Evolutionary conservation across 2,888 invertebrate species (phyloP).

Genomic region (Anthrax anthrax): DNA sequence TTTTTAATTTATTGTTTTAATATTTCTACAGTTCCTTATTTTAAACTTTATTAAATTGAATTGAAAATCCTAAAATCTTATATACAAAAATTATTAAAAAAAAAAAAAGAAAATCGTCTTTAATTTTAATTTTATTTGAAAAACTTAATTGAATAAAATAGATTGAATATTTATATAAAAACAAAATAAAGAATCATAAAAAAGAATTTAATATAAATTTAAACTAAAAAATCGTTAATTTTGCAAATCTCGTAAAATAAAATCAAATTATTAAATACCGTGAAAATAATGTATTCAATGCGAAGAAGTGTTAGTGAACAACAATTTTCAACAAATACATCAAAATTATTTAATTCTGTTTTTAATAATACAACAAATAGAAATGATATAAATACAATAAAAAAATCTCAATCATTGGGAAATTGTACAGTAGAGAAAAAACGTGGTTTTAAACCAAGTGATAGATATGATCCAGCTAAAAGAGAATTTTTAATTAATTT

Average conservation of each 20-base stretch:
- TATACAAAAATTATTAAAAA: too few relatives aligned
- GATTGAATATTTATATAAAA: too few relatives aligned
- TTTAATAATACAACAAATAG: background rate
- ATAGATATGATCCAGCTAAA: conserved; percentile 63
- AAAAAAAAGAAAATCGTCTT: too few relatives aligned
- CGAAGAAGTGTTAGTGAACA: conserved; percentile 9
- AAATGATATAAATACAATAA: conserved; percentile 14
- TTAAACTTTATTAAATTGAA: too few relatives aligned
- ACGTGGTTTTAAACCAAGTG: conserved; percentile 74
- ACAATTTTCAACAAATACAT: conserved; percentile 21
- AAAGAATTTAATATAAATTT: too few relatives aligned
- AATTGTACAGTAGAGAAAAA: conserved; percentile 50
- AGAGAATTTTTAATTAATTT: conserved; percentile 64
- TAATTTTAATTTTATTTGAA: too few relatives aligned
- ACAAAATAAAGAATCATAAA: too few relatives aligned
- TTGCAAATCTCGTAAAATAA: background rate
- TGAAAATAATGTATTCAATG: conserved; percentile 9
- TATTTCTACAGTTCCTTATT: too few relatives aligned
- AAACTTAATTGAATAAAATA: too few relatives aligned
- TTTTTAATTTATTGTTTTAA: too few relatives aligned
- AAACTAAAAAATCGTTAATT: too few relatives aligned
- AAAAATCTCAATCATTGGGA: conserved; percentile 38
- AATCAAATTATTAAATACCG: background rate
- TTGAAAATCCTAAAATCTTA: too few relatives aligned
- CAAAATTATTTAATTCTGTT: background rate